Base-by-base conservation (phyloP, 2,797 vertebrate genomes). In the Apogon talboti region DNA sequence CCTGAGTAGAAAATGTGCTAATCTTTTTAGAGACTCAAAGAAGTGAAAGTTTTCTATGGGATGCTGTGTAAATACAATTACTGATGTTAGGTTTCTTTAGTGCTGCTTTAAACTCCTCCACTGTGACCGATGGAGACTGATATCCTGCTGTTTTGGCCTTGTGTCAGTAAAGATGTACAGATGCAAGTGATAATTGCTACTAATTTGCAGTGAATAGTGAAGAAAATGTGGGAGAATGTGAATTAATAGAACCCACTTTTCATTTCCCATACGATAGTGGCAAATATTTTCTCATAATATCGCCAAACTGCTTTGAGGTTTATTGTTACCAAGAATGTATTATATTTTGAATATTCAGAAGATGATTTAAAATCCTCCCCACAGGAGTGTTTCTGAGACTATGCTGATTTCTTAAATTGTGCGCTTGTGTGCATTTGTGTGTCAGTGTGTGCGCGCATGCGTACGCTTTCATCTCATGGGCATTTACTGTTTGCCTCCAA, bases 321-420 rank as follows among this genome's bases (percentile, higher is more conserved):
- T 76, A 65, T 78, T 78, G 54, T 70, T 79, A 57, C 58, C 65
- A 56, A 48, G 57, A 68, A 40, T 70, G 83, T 78, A 63, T 83
- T 81, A 33, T 42, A 78, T 75, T 66, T 75, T 55, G 46, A 77
- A 85, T 86, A 79, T 87, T 83, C 52, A 68, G 54, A 59, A 69
- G 33, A 62, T 60, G 54, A 85, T 82, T 78, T 66, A 61, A 85
- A 75, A 58, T 74, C 51, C 18, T 51, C 28, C 70, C 24, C 46
- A 49, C 74, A 74, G 53, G 47, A 62, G 11, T 69, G 50, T 28
- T 35, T 76, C 52, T 80, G 48, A 55, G 50, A 40, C 70, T 76
- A 54, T 62, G 43, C 51, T 44, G 37, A 65, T 67, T 74, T 69
- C 63, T 52, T 45, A 59, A 45, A 53, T 71, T 37, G 49, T 74